phyloP scores from a whole-genome alignment of 2,113 vertebrate species.

The Ondatra zibethicus region DNA sequence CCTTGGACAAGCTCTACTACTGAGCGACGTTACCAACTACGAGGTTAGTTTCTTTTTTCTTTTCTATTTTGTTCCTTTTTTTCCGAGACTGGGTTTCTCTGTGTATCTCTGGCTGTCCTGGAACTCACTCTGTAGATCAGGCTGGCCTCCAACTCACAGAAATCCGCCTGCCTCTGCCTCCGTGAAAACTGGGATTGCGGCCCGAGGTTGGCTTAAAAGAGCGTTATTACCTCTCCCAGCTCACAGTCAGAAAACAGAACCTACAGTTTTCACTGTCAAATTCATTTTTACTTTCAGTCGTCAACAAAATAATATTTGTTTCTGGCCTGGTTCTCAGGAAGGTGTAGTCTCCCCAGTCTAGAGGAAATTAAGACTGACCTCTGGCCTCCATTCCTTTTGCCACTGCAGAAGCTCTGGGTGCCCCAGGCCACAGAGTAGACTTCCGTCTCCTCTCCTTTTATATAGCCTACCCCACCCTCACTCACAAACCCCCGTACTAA shows the following conservation, averaged over 20 bases:
- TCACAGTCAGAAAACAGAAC: slow-evolving; percentile 46
- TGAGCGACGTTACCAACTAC: neutral
- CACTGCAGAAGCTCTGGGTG: neutral
- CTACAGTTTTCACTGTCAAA: neutral
- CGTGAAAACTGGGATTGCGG: too few relatives aligned
- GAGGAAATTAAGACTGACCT: neutral
- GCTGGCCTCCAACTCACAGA: too few relatives aligned
- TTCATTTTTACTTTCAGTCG: slow-evolving; percentile 6
- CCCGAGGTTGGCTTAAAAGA: neutral
- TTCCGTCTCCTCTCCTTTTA: neutral
- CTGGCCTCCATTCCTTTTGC: neutral
- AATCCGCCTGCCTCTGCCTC: too few relatives aligned
- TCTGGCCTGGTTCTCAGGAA: neutral
- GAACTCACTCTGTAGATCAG: too few relatives aligned
- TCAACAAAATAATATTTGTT: neutral
- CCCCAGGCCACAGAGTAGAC: neutral
- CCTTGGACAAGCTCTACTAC: neutral
- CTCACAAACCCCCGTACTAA: neutral
- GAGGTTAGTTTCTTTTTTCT: too few relatives aligned
- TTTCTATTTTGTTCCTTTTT: too few relatives aligned
- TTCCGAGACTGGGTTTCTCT: too few relatives aligned
- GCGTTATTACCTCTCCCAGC: neutral
- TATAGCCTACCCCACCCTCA: neutral
- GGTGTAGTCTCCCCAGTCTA: neutral
- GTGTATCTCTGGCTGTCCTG: too few relatives aligned